phyloP scores from a whole-genome alignment of 2,797 vertebrate species.

The Gallirallus australis region DNA sequence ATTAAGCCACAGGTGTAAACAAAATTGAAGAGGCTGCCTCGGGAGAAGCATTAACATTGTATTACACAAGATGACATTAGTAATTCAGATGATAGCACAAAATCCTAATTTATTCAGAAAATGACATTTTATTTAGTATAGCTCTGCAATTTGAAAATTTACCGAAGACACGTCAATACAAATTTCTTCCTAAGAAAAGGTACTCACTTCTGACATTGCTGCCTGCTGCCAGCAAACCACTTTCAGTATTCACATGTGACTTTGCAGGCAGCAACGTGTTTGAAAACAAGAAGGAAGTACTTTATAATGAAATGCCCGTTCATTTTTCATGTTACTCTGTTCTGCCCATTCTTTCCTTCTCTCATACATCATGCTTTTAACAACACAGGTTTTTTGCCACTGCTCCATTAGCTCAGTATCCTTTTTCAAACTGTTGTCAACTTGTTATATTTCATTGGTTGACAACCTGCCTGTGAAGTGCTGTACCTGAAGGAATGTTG shows the following conservation, averaged over 20 bases:
- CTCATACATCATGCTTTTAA: slow-evolving; percentile 66
- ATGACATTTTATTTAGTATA: slow-evolving; percentile 79
- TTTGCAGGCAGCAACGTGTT: neutral
- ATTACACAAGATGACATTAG: slow-evolving; percentile 67
- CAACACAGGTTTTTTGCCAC: slow-evolving; percentile 45
- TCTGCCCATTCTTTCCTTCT: slow-evolving; percentile 41
- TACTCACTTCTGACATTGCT: slow-evolving; percentile 49
- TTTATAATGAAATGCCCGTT: slow-evolving; percentile 61
- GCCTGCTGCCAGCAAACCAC: slow-evolving; percentile 53
- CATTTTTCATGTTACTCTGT: slow-evolving; percentile 46
- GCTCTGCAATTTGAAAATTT: slow-evolving; percentile 77
- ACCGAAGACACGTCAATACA: slow-evolving; percentile 55
- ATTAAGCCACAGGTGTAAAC: slow-evolving; percentile 71
- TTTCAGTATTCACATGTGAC: neutral
- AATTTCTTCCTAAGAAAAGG: slow-evolving; percentile 58
- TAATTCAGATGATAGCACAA: slow-evolving; percentile 66
- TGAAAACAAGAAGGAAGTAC: slow-evolving; percentile 22
- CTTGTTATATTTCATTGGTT: slow-evolving; percentile 37
- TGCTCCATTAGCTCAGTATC: slow-evolving; percentile 56
- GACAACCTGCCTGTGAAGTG: slow-evolving; percentile 32
- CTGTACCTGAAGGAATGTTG: neutral
- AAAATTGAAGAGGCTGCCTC: slow-evolving; percentile 56
- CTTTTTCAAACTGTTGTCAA: slow-evolving; percentile 61
- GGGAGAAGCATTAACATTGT: slow-evolving; percentile 48
- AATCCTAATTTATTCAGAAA: slow-evolving; percentile 80